These are phyloP conservation scores for Tretioscincus oriximinensis DNA, from an alignment of 2,113 vertebrate genomes.

Conservation along the genomic window DNA sequence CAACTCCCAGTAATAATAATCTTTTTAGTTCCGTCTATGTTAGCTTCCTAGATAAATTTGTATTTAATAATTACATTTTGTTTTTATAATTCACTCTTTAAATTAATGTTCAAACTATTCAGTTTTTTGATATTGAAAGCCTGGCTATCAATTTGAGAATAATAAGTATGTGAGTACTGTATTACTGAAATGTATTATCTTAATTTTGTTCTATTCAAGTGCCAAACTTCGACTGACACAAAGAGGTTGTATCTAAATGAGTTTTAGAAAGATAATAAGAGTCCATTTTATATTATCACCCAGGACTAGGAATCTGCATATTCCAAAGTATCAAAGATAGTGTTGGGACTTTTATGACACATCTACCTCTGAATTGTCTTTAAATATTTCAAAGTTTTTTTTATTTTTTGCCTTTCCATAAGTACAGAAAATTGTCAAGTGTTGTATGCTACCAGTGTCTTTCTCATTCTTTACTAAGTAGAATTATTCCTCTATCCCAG, in stretches of 20 bases:
- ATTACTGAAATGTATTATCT: neutral
- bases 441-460: neutral
- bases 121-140: neutral
- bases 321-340: neutral
- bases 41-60: neutral
- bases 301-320: neutral
- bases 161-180: too few species aligned
- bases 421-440: neutral
- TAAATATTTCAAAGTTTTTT: neutral
- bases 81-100: neutral
- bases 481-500: neutral
- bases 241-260: neutral
- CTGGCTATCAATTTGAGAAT: neutral
- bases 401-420: neutral
- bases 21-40: neutral
- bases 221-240: neutral
- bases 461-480: neutral
- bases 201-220: neutral
- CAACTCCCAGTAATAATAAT: neutral
- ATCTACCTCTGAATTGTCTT: neutral
- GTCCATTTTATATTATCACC: neutral
- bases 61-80: neutral
- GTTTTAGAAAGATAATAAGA: neutral
- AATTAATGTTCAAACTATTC: neutral
- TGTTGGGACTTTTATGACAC: too few species aligned